Percentiles rank a stretch among this genome's conserved stretches.
These are phyloP conservation scores for Tribolium castaneum DNA, from an alignment of 1,140 invertebrate species.

Conservation along the genomic window DNA sequence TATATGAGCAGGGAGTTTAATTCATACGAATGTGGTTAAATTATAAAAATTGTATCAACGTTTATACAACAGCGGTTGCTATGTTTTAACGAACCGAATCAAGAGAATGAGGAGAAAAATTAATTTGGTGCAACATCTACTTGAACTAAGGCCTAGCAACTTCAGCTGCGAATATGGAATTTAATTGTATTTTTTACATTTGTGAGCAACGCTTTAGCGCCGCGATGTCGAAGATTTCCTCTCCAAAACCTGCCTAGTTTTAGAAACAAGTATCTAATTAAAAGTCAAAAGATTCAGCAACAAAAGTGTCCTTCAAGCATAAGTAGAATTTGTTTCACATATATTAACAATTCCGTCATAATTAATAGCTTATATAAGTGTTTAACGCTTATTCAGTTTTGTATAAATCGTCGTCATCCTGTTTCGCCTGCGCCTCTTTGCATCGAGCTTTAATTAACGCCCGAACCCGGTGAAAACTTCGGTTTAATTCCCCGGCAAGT, in stretches of 20 bases:
- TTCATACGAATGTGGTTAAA: no score
- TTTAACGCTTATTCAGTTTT: constrained; percentile 40
- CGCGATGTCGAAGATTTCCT: not conserved
- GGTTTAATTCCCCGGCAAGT: constrained; percentile 15
- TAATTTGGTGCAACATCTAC: no score
- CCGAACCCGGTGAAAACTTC: not conserved
- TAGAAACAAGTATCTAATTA: constrained; percentile 48
- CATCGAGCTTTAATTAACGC: constrained; percentile 3
- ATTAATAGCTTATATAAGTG: constrained; percentile 54
- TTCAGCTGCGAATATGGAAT: no score
- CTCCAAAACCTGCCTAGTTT: constrained; percentile 29
- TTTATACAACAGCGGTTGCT: no score
- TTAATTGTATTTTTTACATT: no score
- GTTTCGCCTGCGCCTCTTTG: not conserved
- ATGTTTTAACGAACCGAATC: no score
- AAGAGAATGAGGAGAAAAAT: no score
- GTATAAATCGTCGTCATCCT: not conserved
- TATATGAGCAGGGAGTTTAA: no score
- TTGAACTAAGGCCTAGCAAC: no score
- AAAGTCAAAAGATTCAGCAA: constrained; percentile 42
- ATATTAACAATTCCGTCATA: constrained; percentile 49
- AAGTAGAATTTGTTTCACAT: constrained; percentile 53
- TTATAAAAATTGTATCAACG: no score
- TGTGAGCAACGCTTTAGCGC: not conserved
- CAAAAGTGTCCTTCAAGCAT: constrained; percentile 50